Evolutionary conservation across 2,797 vertebrate species (phyloP).

Genomic region (Bradypodion pumilum): DNA sequence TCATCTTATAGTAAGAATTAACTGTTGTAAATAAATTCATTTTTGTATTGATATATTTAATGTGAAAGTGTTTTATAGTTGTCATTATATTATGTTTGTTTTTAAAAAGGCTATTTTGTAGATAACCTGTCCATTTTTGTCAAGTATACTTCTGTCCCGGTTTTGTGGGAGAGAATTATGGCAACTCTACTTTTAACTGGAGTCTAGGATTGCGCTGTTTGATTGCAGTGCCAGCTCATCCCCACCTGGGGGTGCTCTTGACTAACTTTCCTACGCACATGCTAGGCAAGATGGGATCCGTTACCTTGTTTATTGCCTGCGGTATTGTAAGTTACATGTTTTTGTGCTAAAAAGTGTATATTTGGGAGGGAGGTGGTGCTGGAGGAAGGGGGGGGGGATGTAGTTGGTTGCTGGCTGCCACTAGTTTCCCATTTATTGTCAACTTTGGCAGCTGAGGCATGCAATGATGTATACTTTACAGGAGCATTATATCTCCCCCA

Average conservation of each 20-base stretch:
- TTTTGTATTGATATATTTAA: no score
- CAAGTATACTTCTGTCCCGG: no score
- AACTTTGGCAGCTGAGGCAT: constrained; percentile 25
- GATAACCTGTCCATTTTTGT: no score
- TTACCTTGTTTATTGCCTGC: background rate
- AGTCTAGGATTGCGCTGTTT: background rate
- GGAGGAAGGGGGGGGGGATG: background rate
- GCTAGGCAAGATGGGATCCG: no score
- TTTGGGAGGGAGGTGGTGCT: background rate
- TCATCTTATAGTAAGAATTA: no score
- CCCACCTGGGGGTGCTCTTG: constrained; percentile 9
- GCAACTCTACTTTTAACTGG: no score
- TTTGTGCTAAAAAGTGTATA: background rate
- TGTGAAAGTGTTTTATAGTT: no score
- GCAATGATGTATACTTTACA: constrained; percentile 11
- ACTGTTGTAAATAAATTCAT: no score
- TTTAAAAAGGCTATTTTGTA: no score
- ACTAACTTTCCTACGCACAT: background rate
- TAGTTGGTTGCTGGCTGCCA: constrained; percentile 2
- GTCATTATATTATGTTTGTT: no score
- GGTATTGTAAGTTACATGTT: background rate
- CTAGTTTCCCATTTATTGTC: constrained; percentile 21
- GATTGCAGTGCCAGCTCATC: background rate
- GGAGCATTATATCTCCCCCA: background rate
- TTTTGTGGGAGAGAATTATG: no score